These are phyloP conservation scores for Bursaphelenchus okinawaensis DNA, from an alignment of 2,888 invertebrate species.

Conservation along the genomic window DNA sequence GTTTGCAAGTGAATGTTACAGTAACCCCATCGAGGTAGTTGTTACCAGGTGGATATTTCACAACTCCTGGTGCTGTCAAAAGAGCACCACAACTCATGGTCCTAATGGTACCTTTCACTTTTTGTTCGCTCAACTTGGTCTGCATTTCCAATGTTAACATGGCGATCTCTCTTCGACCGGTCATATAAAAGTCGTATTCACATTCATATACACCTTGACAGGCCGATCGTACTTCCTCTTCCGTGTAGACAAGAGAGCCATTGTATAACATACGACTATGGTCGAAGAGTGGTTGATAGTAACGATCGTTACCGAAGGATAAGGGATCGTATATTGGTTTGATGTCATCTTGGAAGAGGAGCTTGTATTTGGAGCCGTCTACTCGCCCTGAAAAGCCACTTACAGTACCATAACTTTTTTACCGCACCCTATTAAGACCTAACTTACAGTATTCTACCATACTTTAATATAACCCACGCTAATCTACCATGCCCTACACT, in stretches of 20 bases:
- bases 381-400: slow-evolving; percentile 29
- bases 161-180: slow-evolving; percentile 39
- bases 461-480: no score
- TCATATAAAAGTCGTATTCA: slow-evolving; percentile 40
- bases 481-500: no score
- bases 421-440: background rate
- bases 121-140: slow-evolving; percentile 26
- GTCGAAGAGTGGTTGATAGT: slow-evolving; percentile 35
- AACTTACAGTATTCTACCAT: no score
- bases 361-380: slow-evolving; percentile 32
- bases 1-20: slow-evolving; percentile 43
- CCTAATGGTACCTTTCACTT: slow-evolving; percentile 27
- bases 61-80: slow-evolving; percentile 35
- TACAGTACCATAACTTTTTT: slow-evolving; percentile 4
- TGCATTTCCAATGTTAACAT: slow-evolving; percentile 35
- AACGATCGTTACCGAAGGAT: slow-evolving; percentile 37
- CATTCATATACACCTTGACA: slow-evolving; percentile 24
- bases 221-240: slow-evolving; percentile 33
- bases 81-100: slow-evolving; percentile 40
- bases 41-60: slow-evolving; percentile 43
- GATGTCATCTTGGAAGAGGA: slow-evolving; percentile 38
- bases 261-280: slow-evolving; percentile 26
- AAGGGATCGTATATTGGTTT: slow-evolving; percentile 52
- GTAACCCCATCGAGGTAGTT: slow-evolving; percentile 45
- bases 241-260: slow-evolving; percentile 28